Evolutionary conservation across 2,888 invertebrate species (phyloP).

Genomic region (Cecidostiba fungosa): DNA sequence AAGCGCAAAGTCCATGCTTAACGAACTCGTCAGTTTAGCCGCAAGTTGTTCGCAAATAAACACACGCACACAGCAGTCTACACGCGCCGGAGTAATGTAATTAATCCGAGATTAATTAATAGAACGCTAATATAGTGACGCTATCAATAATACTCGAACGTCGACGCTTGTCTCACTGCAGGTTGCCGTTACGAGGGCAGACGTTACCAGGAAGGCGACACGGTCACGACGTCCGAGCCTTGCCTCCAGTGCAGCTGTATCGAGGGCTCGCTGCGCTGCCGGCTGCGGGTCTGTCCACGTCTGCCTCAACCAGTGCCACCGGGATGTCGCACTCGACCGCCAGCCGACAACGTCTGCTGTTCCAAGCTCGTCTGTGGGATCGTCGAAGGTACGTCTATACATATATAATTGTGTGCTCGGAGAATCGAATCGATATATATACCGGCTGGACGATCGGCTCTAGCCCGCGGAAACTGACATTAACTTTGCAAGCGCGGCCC

Average conservation of each 20-base stretch:
- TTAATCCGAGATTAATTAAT: too few species aligned
- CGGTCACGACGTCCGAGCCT: conserved; percentile 87
- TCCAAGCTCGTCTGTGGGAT: conserved; percentile 87
- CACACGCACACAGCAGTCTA: neutral
- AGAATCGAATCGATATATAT: neutral
- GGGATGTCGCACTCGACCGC: conserved; percentile 85
- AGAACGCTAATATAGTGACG: too few species aligned
- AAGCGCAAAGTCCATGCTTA: too few species aligned
- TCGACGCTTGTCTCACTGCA: conserved; percentile 70
- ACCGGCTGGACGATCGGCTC: neutral
- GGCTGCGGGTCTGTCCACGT: conserved; percentile 88
- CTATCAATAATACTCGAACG: neutral
- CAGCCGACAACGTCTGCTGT: conserved; percentile 87
- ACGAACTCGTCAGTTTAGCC: too few species aligned
- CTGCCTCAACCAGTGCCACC: conserved; percentile 88
- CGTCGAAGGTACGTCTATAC: conserved; percentile 47
- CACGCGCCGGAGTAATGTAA: conserved; percentile 44
- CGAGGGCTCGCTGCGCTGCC: conserved; percentile 88
- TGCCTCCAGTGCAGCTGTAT: conserved; percentile 90
- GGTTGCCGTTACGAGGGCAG: conserved; percentile 89
- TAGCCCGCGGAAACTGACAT: conserved; percentile 60
- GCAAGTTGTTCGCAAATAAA: too few species aligned
- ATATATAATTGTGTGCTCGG: neutral
- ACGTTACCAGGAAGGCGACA: conserved; percentile 85
- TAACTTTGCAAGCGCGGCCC: conserved; percentile 61